These are phyloP conservation scores for Coracias cyanogaster DNA, from an alignment of 2,797 vertebrate genomes.

Conservation along the genomic window DNA sequence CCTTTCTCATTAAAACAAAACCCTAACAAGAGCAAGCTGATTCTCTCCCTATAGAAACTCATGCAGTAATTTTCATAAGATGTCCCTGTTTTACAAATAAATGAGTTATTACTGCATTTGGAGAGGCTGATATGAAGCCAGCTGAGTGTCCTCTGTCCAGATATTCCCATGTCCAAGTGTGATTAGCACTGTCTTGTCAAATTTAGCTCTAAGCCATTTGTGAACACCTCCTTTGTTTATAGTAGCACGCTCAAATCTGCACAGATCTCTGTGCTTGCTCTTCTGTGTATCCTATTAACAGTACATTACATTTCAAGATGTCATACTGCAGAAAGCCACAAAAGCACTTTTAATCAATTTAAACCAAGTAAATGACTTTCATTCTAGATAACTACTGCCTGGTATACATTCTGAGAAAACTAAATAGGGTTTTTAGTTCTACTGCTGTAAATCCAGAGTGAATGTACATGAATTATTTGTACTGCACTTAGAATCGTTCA, in stretches of 20 bases:
- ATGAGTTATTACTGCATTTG: neutral
- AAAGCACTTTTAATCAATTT: constrained; percentile 1
- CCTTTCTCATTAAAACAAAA: neutral
- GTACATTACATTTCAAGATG: neutral
- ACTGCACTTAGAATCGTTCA: neutral
- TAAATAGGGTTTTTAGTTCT: neutral
- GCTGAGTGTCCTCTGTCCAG: constrained; percentile 59
- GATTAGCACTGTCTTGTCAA: constrained; percentile 81
- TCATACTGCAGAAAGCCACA: constrained; percentile 24
- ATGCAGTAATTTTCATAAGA: neutral
- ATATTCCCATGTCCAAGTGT: constrained; percentile 80
- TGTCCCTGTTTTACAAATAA: neutral
- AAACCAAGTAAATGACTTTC: neutral
- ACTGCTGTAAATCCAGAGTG: neutral
- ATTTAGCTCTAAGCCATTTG: constrained; percentile 83
- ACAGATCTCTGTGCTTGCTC: constrained; percentile 52
- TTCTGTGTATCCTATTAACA: constrained; percentile 43
- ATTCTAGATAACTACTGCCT: neutral
- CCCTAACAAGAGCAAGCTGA: neutral
- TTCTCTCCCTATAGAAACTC: neutral
- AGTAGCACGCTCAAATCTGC: constrained; percentile 75
- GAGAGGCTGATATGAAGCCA: neutral
- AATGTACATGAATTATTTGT: neutral
- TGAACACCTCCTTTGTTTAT: constrained; percentile 78
- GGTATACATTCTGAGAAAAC: neutral